Conservation (phyloP, 2,797 vertebrate species). For the Cyclura pinguis region DNA sequence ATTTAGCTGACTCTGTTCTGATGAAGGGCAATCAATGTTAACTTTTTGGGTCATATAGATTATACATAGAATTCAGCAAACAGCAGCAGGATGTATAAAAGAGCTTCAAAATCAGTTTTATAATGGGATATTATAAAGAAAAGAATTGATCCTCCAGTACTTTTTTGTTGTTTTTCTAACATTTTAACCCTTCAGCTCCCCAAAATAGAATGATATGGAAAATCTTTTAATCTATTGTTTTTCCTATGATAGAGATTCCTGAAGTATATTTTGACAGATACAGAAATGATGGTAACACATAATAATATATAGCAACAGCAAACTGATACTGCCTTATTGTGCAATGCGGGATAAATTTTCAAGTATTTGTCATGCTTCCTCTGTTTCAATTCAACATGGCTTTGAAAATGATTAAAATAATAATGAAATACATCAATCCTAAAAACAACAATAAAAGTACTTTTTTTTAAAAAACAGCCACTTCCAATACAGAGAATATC, state of each 20-base stretch:
- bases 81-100: constrained; percentile 21
- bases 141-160: no score
- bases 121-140: neutral
- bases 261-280: neutral
- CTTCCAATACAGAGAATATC: no score
- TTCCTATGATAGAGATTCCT: neutral
- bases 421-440: no score
- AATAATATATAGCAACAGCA: neutral
- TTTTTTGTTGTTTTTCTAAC: no score
- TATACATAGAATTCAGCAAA: constrained; percentile 37
- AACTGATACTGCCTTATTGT: neutral
- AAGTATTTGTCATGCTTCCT: neutral
- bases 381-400: neutral
- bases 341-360: neutral
- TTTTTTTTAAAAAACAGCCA: no score
- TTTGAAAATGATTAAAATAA: no score
- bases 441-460: no score
- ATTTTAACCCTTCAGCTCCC: no score
- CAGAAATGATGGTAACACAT: neutral
- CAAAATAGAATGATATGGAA: neutral
- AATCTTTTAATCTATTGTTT: neutral
- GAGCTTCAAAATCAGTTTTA: neutral
- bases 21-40: constrained; percentile 37
- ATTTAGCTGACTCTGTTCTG: constrained; percentile 46
- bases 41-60: neutral